These are phyloP conservation scores for Willowsia nigromaculata DNA, from an alignment of 2,888 invertebrate species.

Conservation along the genomic window DNA sequence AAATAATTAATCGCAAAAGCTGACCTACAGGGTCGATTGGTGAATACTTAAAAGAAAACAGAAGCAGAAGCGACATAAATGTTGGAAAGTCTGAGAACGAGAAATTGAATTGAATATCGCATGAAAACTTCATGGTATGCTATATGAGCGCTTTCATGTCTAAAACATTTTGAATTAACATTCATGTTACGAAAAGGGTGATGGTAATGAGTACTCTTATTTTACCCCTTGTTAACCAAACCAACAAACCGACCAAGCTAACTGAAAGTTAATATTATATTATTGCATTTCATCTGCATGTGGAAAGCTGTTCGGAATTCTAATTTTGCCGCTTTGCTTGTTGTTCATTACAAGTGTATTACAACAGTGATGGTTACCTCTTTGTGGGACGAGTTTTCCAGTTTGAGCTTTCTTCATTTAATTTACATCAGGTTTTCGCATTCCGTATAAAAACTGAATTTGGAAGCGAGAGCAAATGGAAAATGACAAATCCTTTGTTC, in stretches of 20 bases:
- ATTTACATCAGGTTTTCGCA: not conserved
- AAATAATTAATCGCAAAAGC: slow-evolving; percentile 66
- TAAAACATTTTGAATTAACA: not conserved
- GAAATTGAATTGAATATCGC: slow-evolving; percentile 8
- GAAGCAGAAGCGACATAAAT: not conserved
- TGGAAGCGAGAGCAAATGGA: slow-evolving; percentile 55
- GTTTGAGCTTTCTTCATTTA: not conserved
- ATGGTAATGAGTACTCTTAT: slow-evolving; percentile 14
- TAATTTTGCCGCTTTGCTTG: slow-evolving; percentile 32
- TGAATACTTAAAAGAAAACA: not conserved
- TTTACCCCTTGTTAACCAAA: slow-evolving; percentile 43
- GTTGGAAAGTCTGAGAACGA: slow-evolving; percentile 19
- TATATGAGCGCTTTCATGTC: not conserved
- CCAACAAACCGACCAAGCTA: not conserved
- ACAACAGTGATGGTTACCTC: not conserved
- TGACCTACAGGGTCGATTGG: slow-evolving; percentile 60
- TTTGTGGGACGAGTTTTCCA: not conserved
- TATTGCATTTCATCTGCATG: slow-evolving; percentile 6
- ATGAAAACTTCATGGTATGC: not conserved
- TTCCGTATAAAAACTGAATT: slow-evolving; percentile 25
- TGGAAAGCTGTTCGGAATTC: slow-evolving; percentile 3
- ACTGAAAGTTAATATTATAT: not conserved
- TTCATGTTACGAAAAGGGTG: not conserved
- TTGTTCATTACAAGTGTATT: not conserved
- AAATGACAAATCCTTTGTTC: not conserved